A percentile compares a stretch with the other conserved stretches of the same genome.
Conservation (phyloP, 2,113 vertebrate species). For the Camarhynchus parvulus region DNA sequence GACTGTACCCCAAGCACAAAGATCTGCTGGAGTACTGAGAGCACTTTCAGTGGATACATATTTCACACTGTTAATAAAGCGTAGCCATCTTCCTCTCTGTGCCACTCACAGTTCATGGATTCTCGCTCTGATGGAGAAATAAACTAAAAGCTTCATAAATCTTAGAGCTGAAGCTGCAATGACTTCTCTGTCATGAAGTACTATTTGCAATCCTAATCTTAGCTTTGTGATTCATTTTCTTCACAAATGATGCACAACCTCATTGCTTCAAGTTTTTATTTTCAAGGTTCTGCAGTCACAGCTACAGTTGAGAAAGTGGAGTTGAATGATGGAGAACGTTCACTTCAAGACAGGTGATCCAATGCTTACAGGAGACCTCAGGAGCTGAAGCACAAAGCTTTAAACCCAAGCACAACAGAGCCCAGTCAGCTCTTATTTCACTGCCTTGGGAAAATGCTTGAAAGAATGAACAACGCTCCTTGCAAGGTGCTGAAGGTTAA, state of each 20-base stretch:
- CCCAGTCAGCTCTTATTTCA: background rate
- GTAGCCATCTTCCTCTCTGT: accelerated
- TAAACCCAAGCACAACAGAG: accelerated
- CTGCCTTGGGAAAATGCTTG: background rate
- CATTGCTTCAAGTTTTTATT: accelerated
- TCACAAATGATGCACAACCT: background rate
- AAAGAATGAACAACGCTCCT: background rate
- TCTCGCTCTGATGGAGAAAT: background rate
- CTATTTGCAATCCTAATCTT: background rate
- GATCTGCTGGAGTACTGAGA: too few species aligned
- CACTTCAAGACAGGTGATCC: background rate
- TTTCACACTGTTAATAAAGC: too few species aligned
- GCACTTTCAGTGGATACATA: accelerated
- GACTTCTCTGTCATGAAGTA: background rate
- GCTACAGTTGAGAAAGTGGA: accelerated
- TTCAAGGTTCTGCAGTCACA: background rate
- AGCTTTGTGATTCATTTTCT: background rate
- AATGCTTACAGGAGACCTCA: background rate
- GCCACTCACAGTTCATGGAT: accelerated
- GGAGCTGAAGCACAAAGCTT: background rate
- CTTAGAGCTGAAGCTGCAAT: background rate
- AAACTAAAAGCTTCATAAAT: background rate
- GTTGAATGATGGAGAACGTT: accelerated
- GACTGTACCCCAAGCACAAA: background rate
- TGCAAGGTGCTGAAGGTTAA: background rate